phyloP scores from a whole-genome alignment of 2,113 vertebrate genomes.

The Diadophis punctatus region DNA sequence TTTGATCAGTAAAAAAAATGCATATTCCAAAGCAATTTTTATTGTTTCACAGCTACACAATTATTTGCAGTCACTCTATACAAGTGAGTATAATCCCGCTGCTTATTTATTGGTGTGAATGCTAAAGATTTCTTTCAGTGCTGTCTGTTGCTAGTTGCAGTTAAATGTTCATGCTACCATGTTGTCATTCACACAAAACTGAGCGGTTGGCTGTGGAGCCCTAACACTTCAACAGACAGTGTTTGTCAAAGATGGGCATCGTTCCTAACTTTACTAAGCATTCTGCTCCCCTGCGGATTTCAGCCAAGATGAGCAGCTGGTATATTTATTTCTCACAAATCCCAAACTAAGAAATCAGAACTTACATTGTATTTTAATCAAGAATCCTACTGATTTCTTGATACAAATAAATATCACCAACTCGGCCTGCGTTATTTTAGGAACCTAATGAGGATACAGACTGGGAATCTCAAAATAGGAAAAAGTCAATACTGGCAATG shows the following conservation, averaged over 20 bases:
- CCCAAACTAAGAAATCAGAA: conserved; percentile 30
- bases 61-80: conserved; percentile 12
- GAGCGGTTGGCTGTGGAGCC: conserved; percentile 35
- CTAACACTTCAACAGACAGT: conserved; percentile 18
- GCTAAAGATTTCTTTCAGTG: conserved; percentile 36
- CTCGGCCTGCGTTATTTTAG: not conserved
- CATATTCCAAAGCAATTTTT: not conserved
- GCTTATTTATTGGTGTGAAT: conserved; percentile 33
- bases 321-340: conserved; percentile 31
- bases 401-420: not conserved
- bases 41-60: not conserved
- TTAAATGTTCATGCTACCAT: conserved; percentile 8
- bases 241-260: conserved; percentile 33
- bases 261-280: conserved; percentile 28
- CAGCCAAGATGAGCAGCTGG: conserved; percentile 36
- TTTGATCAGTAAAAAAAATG: not conserved
- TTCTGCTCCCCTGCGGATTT: conserved; percentile 19
- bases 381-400: not conserved
- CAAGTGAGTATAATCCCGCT: conserved; percentile 15
- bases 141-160: conserved; percentile 19
- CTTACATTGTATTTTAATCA: conserved; percentile 16
- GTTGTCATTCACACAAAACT: conserved; percentile 10
- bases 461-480: not conserved
- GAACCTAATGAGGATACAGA: not conserved
- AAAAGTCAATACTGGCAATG: not conserved